These are phyloP conservation scores for Artemisiospiza belli DNA, from an alignment of 2,113 vertebrate genomes.

Conservation along the genomic window DNA sequence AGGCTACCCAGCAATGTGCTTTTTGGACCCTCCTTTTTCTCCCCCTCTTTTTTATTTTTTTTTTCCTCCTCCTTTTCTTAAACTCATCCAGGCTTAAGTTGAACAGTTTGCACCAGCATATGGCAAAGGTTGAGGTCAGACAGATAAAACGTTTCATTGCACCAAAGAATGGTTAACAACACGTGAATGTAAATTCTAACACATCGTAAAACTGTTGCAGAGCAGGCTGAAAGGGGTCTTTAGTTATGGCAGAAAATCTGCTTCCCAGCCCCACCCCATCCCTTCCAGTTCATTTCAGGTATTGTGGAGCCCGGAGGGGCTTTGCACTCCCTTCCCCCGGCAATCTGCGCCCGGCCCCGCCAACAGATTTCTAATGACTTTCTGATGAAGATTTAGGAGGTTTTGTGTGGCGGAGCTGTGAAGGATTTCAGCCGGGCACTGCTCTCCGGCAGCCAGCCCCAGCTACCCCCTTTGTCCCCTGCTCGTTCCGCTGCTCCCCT, in stretches of 20 bases:
- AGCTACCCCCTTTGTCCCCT: constrained; percentile 35
- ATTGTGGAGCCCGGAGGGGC: constrained; percentile 83
- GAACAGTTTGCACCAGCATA: constrained; percentile 82
- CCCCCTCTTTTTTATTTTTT: background rate
- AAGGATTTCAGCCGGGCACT: constrained; percentile 39
- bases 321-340: constrained; percentile 73
- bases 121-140: constrained; percentile 94
- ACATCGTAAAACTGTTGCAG: constrained; percentile 89
- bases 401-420: constrained; percentile 33
- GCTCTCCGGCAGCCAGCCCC: background rate
- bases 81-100: constrained; percentile 4
- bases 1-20: constrained; percentile 34
- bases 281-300: constrained; percentile 87
- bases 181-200: constrained; percentile 89
- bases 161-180: constrained; percentile 89
- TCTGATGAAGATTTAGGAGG: constrained; percentile 86
- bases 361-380: constrained; percentile 91
- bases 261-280: constrained; percentile 76
- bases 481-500: background rate
- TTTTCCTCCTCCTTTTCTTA: background rate
- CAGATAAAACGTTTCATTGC: constrained; percentile 88
- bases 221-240: constrained; percentile 74
- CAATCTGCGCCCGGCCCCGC: constrained; percentile 84
- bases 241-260: constrained; percentile 78
- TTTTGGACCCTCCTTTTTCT: background rate